Conservation (phyloP, 1,140 invertebrate genomes). For the Drosophila sp. region DNA sequence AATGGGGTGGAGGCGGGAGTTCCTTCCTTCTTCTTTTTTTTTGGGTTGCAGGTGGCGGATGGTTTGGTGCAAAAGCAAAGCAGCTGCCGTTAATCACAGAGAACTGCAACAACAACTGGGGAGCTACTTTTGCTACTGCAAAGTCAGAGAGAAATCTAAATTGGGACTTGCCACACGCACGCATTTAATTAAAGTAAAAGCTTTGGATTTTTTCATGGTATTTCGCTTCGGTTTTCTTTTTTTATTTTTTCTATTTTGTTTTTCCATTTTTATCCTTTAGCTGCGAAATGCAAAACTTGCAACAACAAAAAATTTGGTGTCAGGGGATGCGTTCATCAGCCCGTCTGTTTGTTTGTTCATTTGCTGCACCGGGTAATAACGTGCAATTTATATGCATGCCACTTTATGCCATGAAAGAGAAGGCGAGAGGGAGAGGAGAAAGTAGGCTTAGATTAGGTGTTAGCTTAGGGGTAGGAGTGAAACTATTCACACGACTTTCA, state of each 20-base stretch:
- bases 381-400: slow-evolving; percentile 71
- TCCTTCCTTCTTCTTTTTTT: background rate
- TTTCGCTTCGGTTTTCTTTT: slow-evolving; percentile 19
- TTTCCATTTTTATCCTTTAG: slow-evolving; percentile 29
- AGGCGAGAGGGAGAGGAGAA: background rate
- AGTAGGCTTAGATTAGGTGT: background rate
- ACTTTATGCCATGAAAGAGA: slow-evolving; percentile 19
- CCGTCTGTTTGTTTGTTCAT: slow-evolving; percentile 14
- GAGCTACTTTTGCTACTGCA: slow-evolving; percentile 20
- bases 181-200: slow-evolving; percentile 81
- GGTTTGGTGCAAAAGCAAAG: slow-evolving; percentile 28
- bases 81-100: slow-evolving; percentile 67
- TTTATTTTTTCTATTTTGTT: slow-evolving; percentile 27
- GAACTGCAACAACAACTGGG: slow-evolving; percentile 28
- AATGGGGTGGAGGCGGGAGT: background rate
- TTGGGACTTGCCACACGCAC: slow-evolving; percentile 72
- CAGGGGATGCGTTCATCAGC: slow-evolving; percentile 54
- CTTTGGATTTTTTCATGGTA: slow-evolving; percentile 55
- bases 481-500: background rate
- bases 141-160: slow-evolving; percentile 66
- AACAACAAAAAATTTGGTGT: slow-evolving; percentile 52
- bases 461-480: background rate
- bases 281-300: slow-evolving; percentile 45
- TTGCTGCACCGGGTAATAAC: slow-evolving; percentile 65
- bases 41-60: background rate